These are phyloP conservation scores for Scaptomyza montana DNA, from an alignment of 1,140 invertebrate species.

Conservation along the genomic window DNA sequence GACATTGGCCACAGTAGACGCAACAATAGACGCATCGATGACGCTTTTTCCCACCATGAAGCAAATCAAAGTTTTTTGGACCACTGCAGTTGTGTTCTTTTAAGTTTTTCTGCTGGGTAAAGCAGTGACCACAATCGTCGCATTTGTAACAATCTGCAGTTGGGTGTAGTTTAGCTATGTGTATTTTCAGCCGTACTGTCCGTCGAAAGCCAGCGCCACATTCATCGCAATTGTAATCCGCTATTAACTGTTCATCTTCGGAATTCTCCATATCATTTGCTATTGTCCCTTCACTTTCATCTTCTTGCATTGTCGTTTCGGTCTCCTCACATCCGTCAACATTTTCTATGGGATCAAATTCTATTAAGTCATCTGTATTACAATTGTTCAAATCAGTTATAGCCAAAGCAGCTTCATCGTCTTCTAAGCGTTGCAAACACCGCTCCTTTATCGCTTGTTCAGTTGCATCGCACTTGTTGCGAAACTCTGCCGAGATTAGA, in stretches of 20 bases:
- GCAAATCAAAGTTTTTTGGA: background rate
- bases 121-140: constrained; percentile 37
- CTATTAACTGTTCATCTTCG: too few species aligned
- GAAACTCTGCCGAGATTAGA: constrained; percentile 58
- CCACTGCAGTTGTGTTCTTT: constrained; percentile 34
- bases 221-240: constrained; percentile 42
- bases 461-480: constrained; percentile 51
- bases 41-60: too few species aligned
- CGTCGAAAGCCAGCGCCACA: constrained; percentile 62
- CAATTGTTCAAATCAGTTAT: too few species aligned
- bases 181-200: constrained; percentile 35
- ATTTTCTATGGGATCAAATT: constrained; percentile 36
- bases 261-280: too few species aligned
- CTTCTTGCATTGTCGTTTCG: background rate
- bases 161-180: constrained; percentile 47
- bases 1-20: constrained; percentile 48
- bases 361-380: constrained; percentile 26
- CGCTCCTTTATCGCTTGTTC: constrained; percentile 18
- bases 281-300: background rate
- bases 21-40: constrained; percentile 29
- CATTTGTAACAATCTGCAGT: constrained; percentile 26
- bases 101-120: constrained; percentile 27
- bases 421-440: background rate
- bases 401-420: background rate
- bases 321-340: constrained; percentile 16